These are phyloP conservation scores for Volucella zonaria DNA, from an alignment of 2,888 invertebrate genomes.

Conservation along the genomic window DNA sequence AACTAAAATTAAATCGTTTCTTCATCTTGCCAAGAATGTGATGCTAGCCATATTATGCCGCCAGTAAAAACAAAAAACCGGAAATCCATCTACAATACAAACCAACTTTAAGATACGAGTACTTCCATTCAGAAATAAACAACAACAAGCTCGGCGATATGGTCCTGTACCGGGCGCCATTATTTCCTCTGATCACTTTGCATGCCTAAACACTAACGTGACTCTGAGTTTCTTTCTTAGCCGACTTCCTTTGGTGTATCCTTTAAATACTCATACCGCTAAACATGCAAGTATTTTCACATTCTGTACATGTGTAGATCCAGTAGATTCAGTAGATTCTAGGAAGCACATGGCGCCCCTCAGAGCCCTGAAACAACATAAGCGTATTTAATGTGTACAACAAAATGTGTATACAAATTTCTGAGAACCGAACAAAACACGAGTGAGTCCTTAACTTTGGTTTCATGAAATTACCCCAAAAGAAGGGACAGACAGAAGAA, in stretches of 20 bases:
- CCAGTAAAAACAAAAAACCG: slow-evolving; percentile 10
- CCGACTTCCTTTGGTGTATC: not conserved
- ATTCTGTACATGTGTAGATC: too few species aligned
- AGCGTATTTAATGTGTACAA: slow-evolving; percentile 58
- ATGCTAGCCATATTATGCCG: slow-evolving; percentile 15
- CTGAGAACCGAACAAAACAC: slow-evolving; percentile 57
- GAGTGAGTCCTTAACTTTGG: slow-evolving; percentile 64
- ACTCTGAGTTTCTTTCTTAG: not conserved
- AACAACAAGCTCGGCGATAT: not conserved
- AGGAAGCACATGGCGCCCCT: not conserved
- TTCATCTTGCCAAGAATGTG: slow-evolving; percentile 41
- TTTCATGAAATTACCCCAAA: slow-evolving; percentile 56
- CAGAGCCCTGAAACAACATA: slow-evolving; percentile 45
- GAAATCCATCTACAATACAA: slow-evolving; percentile 10
- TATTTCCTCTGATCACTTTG: slow-evolving; percentile 28
- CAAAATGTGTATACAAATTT: slow-evolving; percentile 18
- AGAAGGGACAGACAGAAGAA: slow-evolving; percentile 14
- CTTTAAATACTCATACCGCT: slow-evolving; percentile 9
- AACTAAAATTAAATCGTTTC: slow-evolving; percentile 53
- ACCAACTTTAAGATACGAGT: not conserved
- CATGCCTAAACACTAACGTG: slow-evolving; percentile 10
- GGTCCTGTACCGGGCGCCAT: slow-evolving; percentile 31
- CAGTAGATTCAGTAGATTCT: slow-evolving; percentile 31
- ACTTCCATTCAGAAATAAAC: not conserved
- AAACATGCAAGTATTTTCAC: too few species aligned